phyloP scores from a whole-genome alignment of 1,140 invertebrate genomes.

The Bombyx mandarina region DNA sequence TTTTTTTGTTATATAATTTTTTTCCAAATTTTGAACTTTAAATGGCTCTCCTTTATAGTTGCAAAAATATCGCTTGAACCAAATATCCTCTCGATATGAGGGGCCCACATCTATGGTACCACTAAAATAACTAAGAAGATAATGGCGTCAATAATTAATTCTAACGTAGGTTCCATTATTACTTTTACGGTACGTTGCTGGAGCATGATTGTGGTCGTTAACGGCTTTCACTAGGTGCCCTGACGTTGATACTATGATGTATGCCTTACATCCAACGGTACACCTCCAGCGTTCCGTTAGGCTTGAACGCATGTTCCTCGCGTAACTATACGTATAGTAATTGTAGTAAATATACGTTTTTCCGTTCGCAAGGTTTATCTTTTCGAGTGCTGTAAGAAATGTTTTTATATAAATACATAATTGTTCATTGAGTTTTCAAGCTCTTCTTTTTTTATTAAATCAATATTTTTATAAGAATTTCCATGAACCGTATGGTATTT shows the following conservation, averaged over 20 bases:
- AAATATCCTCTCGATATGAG: no score
- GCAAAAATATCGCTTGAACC: no score
- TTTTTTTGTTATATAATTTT: no score
- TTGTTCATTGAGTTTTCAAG: no score
- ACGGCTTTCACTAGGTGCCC: neutral
- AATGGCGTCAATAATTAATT: neutral
- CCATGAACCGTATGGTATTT: no score
- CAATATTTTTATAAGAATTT: no score
- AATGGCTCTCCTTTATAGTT: no score
- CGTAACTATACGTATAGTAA: constrained; percentile 5
- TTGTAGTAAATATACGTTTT: constrained; percentile 7
- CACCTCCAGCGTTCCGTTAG: constrained; percentile 6
- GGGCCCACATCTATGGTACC: no score
- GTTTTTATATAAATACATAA: no score
- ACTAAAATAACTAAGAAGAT: no score
- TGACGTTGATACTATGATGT: constrained; percentile 4
- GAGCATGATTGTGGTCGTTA: constrained; percentile 6
- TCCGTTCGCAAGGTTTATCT: constrained; percentile 7
- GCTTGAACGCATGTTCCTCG: neutral
- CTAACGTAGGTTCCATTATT: neutral
- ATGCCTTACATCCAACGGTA: constrained; percentile 7
- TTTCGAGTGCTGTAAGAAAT: constrained; percentile 4
- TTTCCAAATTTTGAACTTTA: no score
- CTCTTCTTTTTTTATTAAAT: no score
- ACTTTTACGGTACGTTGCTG: constrained; percentile 2